Percentiles rank a stretch among this genome's conserved stretches.
phyloP scores from a whole-genome alignment of 2,888 invertebrate species.

The Diadromus collaris region DNA sequence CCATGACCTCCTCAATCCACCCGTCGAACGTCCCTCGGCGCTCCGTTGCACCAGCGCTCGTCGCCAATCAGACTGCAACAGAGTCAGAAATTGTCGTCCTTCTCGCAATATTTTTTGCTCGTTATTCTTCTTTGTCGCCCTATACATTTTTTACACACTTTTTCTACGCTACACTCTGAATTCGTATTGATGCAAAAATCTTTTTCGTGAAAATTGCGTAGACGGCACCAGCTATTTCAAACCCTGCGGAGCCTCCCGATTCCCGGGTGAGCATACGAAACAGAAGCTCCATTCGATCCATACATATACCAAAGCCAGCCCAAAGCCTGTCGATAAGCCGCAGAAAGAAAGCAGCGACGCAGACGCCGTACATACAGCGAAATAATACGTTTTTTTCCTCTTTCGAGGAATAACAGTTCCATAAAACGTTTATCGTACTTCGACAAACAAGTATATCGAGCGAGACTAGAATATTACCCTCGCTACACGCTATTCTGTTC shows the following conservation, averaged over 20 bases:
- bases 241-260: background rate
- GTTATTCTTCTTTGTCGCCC: background rate
- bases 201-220: background rate
- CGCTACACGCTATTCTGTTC: background rate
- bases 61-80: conserved; percentile 29
- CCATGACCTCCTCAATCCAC: conserved; percentile 59
- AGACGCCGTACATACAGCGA: background rate
- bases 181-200: background rate
- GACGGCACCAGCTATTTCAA: background rate
- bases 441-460: background rate
- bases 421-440: background rate
- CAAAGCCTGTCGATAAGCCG: background rate
- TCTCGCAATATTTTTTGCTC: background rate
- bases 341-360: background rate
- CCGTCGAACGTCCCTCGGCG: conserved; percentile 28
- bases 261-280: background rate
- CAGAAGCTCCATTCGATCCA: background rate
- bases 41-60: conserved; percentile 32
- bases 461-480: background rate
- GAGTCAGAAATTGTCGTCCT: conserved; percentile 12
- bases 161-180: background rate
- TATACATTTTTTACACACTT: background rate
- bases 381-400: background rate
- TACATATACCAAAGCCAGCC: background rate
- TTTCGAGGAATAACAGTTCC: background rate